Conservation (phyloP, 2,113 vertebrate species). For the Gymnarchus niloticus region DNA sequence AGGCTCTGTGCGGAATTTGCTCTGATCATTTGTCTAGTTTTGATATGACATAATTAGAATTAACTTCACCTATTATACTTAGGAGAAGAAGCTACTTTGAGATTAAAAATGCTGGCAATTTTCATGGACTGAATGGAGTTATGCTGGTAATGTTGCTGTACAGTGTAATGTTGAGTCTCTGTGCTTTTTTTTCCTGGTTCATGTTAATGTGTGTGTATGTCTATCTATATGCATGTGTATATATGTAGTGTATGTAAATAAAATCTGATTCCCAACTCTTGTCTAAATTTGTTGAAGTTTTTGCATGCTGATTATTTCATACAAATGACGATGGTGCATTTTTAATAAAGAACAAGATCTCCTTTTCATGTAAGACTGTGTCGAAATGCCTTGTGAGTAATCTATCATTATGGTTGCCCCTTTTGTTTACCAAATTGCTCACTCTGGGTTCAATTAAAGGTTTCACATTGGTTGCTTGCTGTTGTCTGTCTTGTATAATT, state of each 20-base stretch:
- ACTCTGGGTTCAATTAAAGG: no score
- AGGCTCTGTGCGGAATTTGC: background rate
- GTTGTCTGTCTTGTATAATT: conserved; percentile 3
- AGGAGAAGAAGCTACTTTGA: background rate
- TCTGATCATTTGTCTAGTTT: background rate
- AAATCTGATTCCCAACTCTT: background rate
- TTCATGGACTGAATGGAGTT: background rate
- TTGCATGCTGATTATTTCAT: background rate
- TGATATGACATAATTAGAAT: background rate
- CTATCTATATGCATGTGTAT: background rate
- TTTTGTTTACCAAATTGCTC: no score
- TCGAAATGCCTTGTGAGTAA: background rate
- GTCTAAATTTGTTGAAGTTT: background rate
- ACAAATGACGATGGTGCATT: background rate
- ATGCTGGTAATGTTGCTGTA: background rate
- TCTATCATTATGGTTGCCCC: background rate
- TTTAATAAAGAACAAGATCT: background rate
- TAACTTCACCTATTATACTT: background rate
- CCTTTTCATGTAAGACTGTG: background rate
- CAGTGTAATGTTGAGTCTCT: background rate
- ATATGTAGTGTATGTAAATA: no score
- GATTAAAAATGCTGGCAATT: background rate
- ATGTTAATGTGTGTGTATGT: background rate
- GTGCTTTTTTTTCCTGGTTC: background rate
- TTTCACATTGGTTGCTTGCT: background rate